A percentile compares a stretch with the other conserved stretches of the same genome.
phyloP scores from a whole-genome alignment of 2,113 vertebrate species.

The Cromileptes altivelis region DNA sequence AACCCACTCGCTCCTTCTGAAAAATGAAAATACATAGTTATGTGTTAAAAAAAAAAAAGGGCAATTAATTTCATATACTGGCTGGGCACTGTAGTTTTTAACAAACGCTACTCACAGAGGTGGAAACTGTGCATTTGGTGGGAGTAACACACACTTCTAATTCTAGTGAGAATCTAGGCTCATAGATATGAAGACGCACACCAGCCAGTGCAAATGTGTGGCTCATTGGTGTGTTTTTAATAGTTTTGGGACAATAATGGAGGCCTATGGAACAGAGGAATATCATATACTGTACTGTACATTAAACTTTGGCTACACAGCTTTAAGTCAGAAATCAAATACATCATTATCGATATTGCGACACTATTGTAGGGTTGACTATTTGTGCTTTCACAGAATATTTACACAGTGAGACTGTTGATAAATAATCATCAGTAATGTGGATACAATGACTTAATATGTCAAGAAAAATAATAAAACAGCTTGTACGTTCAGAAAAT shows the following conservation, averaged over 20 bases:
- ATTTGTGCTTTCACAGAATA: no score
- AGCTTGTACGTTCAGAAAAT: no score
- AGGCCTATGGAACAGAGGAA: neutral
- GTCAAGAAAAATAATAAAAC: no score
- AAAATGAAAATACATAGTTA: neutral
- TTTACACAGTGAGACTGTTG: no score
- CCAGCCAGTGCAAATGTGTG: neutral
- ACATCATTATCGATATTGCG: no score
- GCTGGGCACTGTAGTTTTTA: neutral
- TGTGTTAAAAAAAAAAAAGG: neutral
- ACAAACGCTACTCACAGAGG: neutral
- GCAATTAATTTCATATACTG: neutral
- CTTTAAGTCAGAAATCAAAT: no score
- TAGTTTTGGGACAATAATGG: neutral
- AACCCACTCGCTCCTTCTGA: neutral
- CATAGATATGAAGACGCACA: neutral
- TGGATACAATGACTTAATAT: no score
- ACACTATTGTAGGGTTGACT: no score
- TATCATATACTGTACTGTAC: no score
- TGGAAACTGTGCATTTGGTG: neutral
- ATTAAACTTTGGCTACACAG: no score
- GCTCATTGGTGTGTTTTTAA: neutral
- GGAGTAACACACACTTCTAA: neutral
- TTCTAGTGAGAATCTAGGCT: neutral
- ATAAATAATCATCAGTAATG: no score